Conservation (phyloP, 2,113 vertebrate species). For the Tragulus kanchil region DNA sequence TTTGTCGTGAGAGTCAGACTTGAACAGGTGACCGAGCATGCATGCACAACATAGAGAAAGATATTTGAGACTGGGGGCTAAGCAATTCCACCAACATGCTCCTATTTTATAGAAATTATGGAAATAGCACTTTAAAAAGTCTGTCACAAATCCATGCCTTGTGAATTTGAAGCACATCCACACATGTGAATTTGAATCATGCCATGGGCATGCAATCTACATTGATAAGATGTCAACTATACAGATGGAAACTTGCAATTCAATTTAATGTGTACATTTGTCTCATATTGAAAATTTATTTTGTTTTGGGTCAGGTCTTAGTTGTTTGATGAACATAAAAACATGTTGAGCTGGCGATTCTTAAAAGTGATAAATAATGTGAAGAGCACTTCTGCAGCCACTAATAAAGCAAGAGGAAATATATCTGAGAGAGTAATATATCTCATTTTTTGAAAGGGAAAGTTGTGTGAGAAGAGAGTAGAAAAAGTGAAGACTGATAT, state of each 20-base stretch:
- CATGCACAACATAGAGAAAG: fast-evolving
- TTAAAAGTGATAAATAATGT: neutral
- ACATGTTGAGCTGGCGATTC: neutral
- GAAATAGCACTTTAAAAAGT: neutral
- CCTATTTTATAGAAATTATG: neutral
- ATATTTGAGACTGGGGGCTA: neutral
- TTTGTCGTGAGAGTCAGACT: neutral
- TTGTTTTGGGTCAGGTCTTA: neutral
- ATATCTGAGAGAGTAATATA: neutral
- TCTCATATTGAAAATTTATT: neutral
- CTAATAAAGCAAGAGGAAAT: constrained; percentile 16
- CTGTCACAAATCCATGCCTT: neutral
- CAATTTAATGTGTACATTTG: neutral
- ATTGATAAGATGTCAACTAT: neutral
- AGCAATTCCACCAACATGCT: neutral
- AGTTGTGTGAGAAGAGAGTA: neutral
- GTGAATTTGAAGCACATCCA: neutral
- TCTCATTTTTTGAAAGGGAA: constrained; percentile 17
- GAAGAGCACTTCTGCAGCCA: neutral
- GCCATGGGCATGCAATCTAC: neutral
- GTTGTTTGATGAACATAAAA: neutral
- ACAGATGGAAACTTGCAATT: neutral
- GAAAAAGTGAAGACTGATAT: constrained; percentile 30
- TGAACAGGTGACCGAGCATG: neutral
- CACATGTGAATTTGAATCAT: neutral